These are phyloP conservation scores for Apamea epomidion DNA, from an alignment of 2,888 invertebrate genomes.

Conservation along the genomic window DNA sequence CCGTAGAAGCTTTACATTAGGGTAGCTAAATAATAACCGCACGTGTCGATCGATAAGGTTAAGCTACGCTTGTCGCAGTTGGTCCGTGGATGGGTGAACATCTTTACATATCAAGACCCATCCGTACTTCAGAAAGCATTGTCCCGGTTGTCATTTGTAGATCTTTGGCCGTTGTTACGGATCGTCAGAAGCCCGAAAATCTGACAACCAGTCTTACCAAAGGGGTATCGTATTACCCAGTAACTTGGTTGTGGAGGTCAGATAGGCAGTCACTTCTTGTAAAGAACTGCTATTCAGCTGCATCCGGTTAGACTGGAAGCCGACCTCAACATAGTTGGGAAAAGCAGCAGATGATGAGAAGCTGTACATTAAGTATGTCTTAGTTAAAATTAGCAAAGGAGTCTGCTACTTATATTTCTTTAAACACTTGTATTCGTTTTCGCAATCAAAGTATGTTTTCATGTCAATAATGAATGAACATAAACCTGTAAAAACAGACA, in stretches of 20 bases:
- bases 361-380: not conserved
- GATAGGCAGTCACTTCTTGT: not conserved
- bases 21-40: not conserved
- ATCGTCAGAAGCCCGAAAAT: not conserved
- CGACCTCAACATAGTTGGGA: not conserved
- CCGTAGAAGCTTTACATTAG: not conserved
- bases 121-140: not conserved
- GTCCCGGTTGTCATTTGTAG: not conserved
- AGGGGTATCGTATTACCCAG: not conserved
- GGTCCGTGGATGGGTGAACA: not conserved
- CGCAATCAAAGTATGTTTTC: not conserved
- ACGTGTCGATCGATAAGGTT: not conserved
- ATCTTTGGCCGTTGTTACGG: not conserved
- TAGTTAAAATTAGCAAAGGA: no score
- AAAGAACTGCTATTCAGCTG: not conserved
- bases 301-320: not conserved
- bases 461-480: not conserved
- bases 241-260: not conserved
- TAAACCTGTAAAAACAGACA: not conserved
- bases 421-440: not conserved
- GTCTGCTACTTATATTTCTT: not conserved
- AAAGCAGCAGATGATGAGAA: not conserved
- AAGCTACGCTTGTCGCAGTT: not conserved
- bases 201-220: not conserved
- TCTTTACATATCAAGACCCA: not conserved